Evolutionary conservation across 2,888 invertebrate species (phyloP), one percentile per base, ranked within the genome.

Genomic region (Calameuta pallipes): DNA sequence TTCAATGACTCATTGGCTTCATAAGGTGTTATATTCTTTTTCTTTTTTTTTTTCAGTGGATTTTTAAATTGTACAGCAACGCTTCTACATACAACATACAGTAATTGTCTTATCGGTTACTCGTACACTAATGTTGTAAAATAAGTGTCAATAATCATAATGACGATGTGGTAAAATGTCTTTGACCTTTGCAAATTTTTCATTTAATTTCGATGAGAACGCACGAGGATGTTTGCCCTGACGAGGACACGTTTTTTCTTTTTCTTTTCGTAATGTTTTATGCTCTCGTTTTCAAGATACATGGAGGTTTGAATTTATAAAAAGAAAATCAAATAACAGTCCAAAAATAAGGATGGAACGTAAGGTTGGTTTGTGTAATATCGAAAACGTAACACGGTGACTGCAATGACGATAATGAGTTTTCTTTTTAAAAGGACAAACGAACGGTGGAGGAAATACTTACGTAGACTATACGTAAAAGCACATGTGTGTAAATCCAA

Each of bases 51-150:
- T 30, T 70, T 30, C 33, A 31, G 30, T 30, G 70, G 33, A 33
- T 35, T 15, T 82, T 83, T 82, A 76, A 86, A 87, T 87, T 83
- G 82, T 86, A 87, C 87, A 87, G 84, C 75, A 83, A 84, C 79
- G 83, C 81, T 81, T 86, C 85, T 85, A 87, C 87, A 85, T 86
- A 83, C 81, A 87, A 86, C 86, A 83, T 83, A 87, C 30, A n/a
- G 74, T 41, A 84, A 81, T 83, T 83, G 84, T 81, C 80, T 83
- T 82, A 84, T 78, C 82, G 80, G 83, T 83, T 82, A 82, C 74
- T 81, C 68, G 77, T 76, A 82, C 79, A 78, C 83, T 75, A 79
- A 68, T 74, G 70, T 68, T 68, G 75, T 74, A 68, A 74, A 76
- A 74, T 37, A 78, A 78, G 30, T 70, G 76, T 76, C 74, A 30